Conservation (phyloP, 2,888 invertebrate species). For the Venusia cambrica region DNA sequence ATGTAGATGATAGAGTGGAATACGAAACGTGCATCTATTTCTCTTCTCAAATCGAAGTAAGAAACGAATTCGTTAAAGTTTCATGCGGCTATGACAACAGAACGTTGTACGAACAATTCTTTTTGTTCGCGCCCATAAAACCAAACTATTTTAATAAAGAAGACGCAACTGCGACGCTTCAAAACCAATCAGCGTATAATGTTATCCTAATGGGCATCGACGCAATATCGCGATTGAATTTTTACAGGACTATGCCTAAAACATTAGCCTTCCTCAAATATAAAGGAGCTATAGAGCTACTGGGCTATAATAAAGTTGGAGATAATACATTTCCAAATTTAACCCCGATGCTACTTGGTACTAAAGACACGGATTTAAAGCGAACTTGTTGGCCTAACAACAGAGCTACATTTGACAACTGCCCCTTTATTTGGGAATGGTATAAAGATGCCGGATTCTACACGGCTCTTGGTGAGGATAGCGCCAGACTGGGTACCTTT, state of each 20-base stretch:
- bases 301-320: slow-evolving; percentile 95
- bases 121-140: slow-evolving; percentile 82
- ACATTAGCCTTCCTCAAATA: slow-evolving; percentile 83
- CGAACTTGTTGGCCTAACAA: slow-evolving; percentile 83
- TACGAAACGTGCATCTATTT: slow-evolving; percentile 77
- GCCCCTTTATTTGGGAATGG: slow-evolving; percentile 92
- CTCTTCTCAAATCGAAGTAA: slow-evolving; percentile 57
- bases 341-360: slow-evolving; percentile 88
- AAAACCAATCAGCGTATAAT: slow-evolving; percentile 72
- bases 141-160: slow-evolving; percentile 34
- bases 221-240: slow-evolving; percentile 91
- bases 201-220: slow-evolving; percentile 92
- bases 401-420: slow-evolving; percentile 85
- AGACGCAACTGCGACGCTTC: slow-evolving; percentile 33
- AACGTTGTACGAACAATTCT: slow-evolving; percentile 84
- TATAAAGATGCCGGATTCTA: slow-evolving; percentile 86
- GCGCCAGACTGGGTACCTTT: slow-evolving; percentile 88
- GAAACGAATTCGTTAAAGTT: slow-evolving; percentile 85
- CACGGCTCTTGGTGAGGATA: slow-evolving; percentile 92
- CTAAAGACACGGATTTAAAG: slow-evolving; percentile 83
- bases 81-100: slow-evolving; percentile 76
- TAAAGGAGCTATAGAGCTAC: slow-evolving; percentile 86
- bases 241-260: slow-evolving; percentile 90
- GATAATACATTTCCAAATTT: slow-evolving; percentile 97
- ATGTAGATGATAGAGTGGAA: slow-evolving; percentile 69